Percentiles rank a stretch among this genome's conserved stretches.
Evolutionary conservation across 2,888 invertebrate species (phyloP).

Genomic region (Athetis lepigone): DNA sequence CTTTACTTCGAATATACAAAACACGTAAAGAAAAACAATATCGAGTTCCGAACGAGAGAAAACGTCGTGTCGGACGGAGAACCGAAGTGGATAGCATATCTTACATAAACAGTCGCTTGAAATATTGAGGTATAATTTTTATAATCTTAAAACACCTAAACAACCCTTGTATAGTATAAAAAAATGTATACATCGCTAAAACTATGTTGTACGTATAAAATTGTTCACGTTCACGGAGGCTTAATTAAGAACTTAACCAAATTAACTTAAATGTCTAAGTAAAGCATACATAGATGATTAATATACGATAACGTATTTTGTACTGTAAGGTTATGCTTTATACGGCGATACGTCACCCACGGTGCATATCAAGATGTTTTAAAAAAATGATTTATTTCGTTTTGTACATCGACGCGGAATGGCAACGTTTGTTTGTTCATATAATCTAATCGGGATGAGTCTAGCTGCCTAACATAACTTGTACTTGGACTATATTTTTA

Average conservation of each 20-base stretch:
- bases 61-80: slow-evolving; percentile 54
- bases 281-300: slow-evolving; percentile 88
- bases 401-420: slow-evolving; percentile 72
- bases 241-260: slow-evolving; percentile 73
- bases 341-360: slow-evolving; percentile 36
- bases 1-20: slow-evolving; percentile 23
- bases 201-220: slow-evolving; percentile 80
- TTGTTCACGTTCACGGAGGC: slow-evolving; percentile 71
- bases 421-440: slow-evolving; percentile 68
- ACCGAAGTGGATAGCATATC: slow-evolving; percentile 71
- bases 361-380: slow-evolving; percentile 32
- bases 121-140: slow-evolving; percentile 81
- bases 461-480: slow-evolving; percentile 71
- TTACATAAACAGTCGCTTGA: slow-evolving; percentile 79
- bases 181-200: slow-evolving; percentile 74
- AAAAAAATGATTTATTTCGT: slow-evolving; percentile 22
- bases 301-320: slow-evolving; percentile 87
- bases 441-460: slow-evolving; percentile 62
- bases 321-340: slow-evolving; percentile 87
- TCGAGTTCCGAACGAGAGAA: slow-evolving; percentile 33
- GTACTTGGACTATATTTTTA: slow-evolving; percentile 67
- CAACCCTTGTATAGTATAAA: slow-evolving; percentile 74
- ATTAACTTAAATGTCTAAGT: slow-evolving; percentile 78
- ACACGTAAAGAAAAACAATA: slow-evolving; percentile 2
- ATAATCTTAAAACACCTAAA: slow-evolving; percentile 78